Evolutionary conservation across 1,140 invertebrate genomes (phyloP), one percentile per base, ranked within the genome.

Genomic region (Drosophila willistoni): DNA sequence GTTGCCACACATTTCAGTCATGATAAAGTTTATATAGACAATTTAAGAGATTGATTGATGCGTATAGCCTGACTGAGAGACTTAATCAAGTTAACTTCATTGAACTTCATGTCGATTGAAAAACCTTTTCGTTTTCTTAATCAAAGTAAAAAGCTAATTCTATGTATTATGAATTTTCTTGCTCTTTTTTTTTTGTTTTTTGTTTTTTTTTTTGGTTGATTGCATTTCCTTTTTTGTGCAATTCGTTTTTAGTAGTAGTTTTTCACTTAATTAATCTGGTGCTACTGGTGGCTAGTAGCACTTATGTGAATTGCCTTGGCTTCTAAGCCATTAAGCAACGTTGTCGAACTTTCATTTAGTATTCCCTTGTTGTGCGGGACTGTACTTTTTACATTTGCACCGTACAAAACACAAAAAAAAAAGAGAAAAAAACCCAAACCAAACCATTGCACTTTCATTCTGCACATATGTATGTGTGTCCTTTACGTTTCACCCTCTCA

Each of bases 271-370:
- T 57, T 36, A 59, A 36, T 59, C 17, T 19, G 33, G 3, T 36
- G 55, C 67, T 68, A 12, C 34, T 36, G 34, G 1, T 36, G 36
- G 36, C 36, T 39, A 47, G 59, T 39, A 47, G 59, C 68, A 67
- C 68, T 71, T 47, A 75, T 63, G 36, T 89, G 79, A 84, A 86
- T 89, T 86, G 74, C 56, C 66, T 68, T 54, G 68, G 64, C 68
- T 65, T 67, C 75, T 54, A 36, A 73, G 66, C 29, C 71, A 77
- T 77, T 68, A 36, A 62, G 64, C 71, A 68, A 39, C 77, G 84
- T 84, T 86, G 84, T 77, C 83, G 69, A 83, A 86, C 22, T 86
- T 86, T 77, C n/a, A 44, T 44, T 71, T 33, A 34, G 44, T 39
- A 54, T 64, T 69, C 34, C 63, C 19, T 9, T 39, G 7, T 61